Conservation (phyloP, 2,113 vertebrate genomes). For the Mirza zaza region DNA sequence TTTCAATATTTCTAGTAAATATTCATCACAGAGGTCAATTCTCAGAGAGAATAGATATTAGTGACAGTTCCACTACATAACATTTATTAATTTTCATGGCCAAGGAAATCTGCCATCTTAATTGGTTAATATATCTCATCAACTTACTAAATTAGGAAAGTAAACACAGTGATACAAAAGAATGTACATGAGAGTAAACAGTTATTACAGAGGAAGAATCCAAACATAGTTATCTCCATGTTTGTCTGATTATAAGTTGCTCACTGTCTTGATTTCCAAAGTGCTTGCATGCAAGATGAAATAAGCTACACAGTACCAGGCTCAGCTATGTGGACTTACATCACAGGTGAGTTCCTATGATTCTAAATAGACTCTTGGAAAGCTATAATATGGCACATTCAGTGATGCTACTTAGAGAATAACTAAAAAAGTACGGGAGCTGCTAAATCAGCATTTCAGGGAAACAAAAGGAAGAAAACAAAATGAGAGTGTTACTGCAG, state of each 20-base stretch:
- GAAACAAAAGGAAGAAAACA: neutral
- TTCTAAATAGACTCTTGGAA: neutral
- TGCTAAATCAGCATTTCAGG: neutral
- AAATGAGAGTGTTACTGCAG: neutral
- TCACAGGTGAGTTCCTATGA: neutral
- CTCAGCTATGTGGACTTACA: neutral
- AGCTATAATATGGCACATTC: neutral
- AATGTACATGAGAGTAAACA: neutral
- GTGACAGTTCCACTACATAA: neutral
- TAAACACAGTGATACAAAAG: neutral
- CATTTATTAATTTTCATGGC: neutral
- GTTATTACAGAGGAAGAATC: neutral
- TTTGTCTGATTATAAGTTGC: neutral
- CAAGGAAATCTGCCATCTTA: neutral
- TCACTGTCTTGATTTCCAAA: neutral
- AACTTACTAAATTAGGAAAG: conserved; percentile 23
- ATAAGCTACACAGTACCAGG: neutral
- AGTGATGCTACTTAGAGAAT: neutral
- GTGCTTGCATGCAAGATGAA: neutral
- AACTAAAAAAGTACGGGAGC: neutral
- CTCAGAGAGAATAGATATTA: neutral
- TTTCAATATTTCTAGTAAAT: neutral
- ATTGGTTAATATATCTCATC: neutral
- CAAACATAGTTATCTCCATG: neutral
- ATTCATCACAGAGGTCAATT: neutral